Evolutionary conservation across 2,797 vertebrate genomes (phyloP).

Genomic region (Phaenicophaeus curvirostris): DNA sequence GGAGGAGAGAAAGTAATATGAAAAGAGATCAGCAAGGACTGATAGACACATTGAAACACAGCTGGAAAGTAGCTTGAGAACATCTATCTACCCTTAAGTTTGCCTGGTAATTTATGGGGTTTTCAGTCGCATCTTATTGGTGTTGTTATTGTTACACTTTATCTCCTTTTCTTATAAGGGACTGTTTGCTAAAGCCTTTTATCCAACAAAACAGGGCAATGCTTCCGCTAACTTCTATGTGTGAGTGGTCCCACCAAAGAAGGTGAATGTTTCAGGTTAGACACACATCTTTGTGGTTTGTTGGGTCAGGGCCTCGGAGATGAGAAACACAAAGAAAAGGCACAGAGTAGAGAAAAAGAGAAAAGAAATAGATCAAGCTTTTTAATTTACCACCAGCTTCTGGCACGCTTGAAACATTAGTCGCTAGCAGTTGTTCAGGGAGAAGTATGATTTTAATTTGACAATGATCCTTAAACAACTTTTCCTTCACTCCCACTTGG

Average conservation of each 20-base stretch:
- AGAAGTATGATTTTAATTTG: conserved; percentile 54
- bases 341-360: neutral
- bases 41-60: conserved; percentile 47
- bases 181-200: neutral
- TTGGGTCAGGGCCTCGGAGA: neutral
- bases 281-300: neutral
- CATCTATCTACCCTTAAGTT: conserved; percentile 32
- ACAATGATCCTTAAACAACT: conserved; percentile 30
- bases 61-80: conserved; percentile 31
- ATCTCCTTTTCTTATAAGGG: conserved; percentile 8
- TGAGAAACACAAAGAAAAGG: neutral
- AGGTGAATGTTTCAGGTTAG: neutral
- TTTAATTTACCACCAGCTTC: conserved; percentile 7
- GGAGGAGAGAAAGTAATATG: conserved; percentile 47
- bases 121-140: neutral
- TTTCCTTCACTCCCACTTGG: conserved; percentile 12
- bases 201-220: neutral
- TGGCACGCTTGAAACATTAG: conserved; percentile 15
- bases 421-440: neutral
- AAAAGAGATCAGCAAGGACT: conserved; percentile 51
- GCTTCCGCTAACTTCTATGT: neutral
- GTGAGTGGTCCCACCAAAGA: neutral
- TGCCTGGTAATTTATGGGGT: conserved; percentile 27
- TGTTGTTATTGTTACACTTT: conserved; percentile 15
- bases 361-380: neutral